phyloP scores from a whole-genome alignment of 1,140 invertebrate genomes.

The Rhagoletis zephyria region DNA sequence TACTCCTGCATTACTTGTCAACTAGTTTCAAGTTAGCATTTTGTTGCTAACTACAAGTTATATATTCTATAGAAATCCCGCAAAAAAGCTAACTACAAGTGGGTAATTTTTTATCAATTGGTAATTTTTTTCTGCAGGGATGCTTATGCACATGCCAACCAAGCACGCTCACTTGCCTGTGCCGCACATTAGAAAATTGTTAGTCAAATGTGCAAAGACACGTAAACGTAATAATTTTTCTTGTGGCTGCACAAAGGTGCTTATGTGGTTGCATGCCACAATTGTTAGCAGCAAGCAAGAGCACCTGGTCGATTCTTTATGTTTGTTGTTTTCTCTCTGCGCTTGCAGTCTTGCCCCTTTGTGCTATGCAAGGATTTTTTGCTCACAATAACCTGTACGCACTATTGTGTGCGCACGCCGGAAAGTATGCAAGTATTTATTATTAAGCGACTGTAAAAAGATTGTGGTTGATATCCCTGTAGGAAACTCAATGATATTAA shows the following conservation, averaged over 20 bases:
- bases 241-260: constrained; percentile 51
- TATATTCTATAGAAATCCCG: no score
- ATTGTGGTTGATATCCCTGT: no score
- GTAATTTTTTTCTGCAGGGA: no score
- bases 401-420: constrained; percentile 5
- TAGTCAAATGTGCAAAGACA: constrained; percentile 49
- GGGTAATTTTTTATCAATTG: no score
- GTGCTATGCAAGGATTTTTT: constrained; percentile 9
- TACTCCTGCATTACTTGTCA: no score
- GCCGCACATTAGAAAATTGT: constrained; percentile 38
- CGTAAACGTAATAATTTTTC: constrained; percentile 52
- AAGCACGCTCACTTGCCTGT: background rate
- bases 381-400: constrained; percentile 4
- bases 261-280: constrained; percentile 50
- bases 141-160: background rate
- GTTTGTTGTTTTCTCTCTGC: background rate
- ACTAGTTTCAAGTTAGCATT: no score
- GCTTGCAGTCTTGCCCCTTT: background rate
- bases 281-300: background rate
- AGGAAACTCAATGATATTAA: no score
- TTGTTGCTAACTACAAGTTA: no score
- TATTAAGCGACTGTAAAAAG: background rate
- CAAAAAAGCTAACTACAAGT: no score
- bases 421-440: constrained; percentile 2
- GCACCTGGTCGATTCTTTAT: background rate